Base-by-base conservation (phyloP, 2,113 vertebrate species). In the Rhinopomastus cyanomelas region DNA sequence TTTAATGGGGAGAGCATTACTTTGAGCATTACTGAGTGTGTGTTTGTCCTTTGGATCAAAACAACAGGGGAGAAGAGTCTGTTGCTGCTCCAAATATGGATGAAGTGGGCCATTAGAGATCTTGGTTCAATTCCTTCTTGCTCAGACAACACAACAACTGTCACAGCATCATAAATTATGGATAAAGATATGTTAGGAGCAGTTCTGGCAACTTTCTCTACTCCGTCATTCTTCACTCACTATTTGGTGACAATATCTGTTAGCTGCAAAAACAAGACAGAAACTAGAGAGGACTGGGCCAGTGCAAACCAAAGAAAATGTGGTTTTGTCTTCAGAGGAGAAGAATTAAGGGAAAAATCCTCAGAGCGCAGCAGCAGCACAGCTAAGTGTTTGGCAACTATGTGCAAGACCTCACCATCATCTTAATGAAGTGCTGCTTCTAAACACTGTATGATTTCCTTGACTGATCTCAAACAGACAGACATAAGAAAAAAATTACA, bases 71-170 rank as follows among this genome's bases (percentile, higher is more conserved):
- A 69, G 42, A 75, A 8, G 29, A 92, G 23, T 48, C 30, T 76
- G 10, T 56, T 66, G n/a, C 12, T 79, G 59, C 51, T 85, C 87
- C 81, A 90, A 93, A 85, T 85, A 89, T 62, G 87, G 87, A 66
- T 69, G 74, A 69, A 79, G 21, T 16, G 62, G n/a, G 30, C 26
- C 68, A 79, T 67, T 82, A 77, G 64, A 76, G 6, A 48, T 59
- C 48, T 62, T 56, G 20, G 67, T 87, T 69, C 46, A 73, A n/a
- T 79, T 79, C 67, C 71, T 89, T 36, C 34, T 66, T 3, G 4
- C 64, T 89, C 77, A 90, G 52, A n/a, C 51, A 82, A 74, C n/a
- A 21, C 0, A 4, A 34, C 16, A 76, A 62, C 25, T 52, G 59
- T 79, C 56, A 71, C 22, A n/a, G 32, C 15, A 39, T 9, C 27